A percentile compares a stretch with the other conserved stretches of the same genome.
Conservation (phyloP, 2,113 vertebrate species). For the Erythrolamprus reginae region DNA sequence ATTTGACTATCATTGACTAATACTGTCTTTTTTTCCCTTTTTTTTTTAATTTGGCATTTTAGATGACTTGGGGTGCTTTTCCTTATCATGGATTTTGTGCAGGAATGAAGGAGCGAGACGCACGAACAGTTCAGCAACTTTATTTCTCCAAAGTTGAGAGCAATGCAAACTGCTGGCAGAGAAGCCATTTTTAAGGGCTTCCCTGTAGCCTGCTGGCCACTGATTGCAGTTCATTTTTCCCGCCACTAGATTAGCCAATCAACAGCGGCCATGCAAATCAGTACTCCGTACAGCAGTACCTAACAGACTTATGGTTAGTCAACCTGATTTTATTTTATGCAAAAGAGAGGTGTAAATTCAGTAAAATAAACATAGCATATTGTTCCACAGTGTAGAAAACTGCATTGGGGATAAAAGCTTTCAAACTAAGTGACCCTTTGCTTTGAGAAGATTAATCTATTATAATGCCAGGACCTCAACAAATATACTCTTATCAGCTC, state of each 20-base stretch:
- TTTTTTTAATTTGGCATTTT: background rate
- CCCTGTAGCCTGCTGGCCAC: too few relatives aligned
- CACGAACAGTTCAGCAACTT: too few relatives aligned
- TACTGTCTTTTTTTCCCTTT: too few relatives aligned
- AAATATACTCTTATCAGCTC: conserved; percentile 32
- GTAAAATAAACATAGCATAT: background rate
- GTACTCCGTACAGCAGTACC: too few relatives aligned
- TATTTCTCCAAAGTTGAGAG: too few relatives aligned
- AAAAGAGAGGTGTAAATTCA: background rate
- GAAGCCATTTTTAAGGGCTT: too few relatives aligned
- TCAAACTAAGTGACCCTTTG: conserved; percentile 56
- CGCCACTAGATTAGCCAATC: too few relatives aligned
- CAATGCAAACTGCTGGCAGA: too few relatives aligned
- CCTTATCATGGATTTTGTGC: background rate
- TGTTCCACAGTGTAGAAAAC: conserved; percentile 22
- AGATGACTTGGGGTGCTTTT: background rate
- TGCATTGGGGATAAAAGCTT: conserved; percentile 42
- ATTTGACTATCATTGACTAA: background rate
- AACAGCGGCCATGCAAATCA: too few relatives aligned
- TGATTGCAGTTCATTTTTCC: too few relatives aligned
- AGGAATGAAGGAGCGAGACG: too few relatives aligned
- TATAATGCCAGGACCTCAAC: conserved; percentile 52
- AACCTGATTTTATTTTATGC: background rate
- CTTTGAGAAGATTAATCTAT: conserved; percentile 67
- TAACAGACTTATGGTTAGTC: background rate